Conservation (phyloP, 1,140 invertebrate species). For the silkworm (Bombyx mori) region ASM3026992v2 NC_085126.1:8781001-8781500, state of each 20-base stretch:
- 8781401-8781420: conserved; percentile 31
- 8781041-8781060: conserved; percentile 54
- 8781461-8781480: conserved; percentile 51
- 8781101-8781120: conserved; percentile 54
- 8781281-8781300: conserved; percentile 16
- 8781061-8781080: conserved; percentile 47
- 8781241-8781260: no score
- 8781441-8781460: conserved; percentile 54
- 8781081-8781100: conserved; percentile 57
- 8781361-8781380: conserved; percentile 6
- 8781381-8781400: conserved; percentile 22
- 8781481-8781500: conserved; percentile 59
- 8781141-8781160: no score
- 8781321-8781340: no score
- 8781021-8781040: conserved; percentile 53
- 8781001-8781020: conserved; percentile 49
- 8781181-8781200: no score
- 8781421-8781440: conserved; percentile 15
- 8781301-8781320: no score
- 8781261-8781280: no score
- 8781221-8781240: no score
- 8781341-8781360: no score
- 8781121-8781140: no score
- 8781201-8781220: no score
- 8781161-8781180: no score